Percentiles rank a stretch among this genome's conserved stretches.
phyloP scores from a whole-genome alignment of 1,140 invertebrate genomes.

The Orussus abietinus region DNA sequence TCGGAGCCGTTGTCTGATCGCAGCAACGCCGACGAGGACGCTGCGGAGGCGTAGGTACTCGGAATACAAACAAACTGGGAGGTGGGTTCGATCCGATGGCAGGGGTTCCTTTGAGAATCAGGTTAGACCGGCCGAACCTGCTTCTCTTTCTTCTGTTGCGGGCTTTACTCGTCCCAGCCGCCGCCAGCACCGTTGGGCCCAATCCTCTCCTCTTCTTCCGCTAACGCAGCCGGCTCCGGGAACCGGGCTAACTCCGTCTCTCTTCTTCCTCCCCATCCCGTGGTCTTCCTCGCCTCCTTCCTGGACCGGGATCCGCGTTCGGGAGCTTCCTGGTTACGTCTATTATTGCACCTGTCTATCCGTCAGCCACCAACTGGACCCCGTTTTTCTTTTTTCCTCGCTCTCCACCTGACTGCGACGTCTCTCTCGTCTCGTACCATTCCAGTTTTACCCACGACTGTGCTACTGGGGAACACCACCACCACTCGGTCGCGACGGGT shows the following conservation, averaged over 20 bases:
- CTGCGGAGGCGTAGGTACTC: constrained; percentile 39
- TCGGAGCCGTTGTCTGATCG: too few relatives aligned
- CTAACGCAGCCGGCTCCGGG: too few relatives aligned
- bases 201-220: constrained; percentile 46
- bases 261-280: constrained; percentile 17
- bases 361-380: constrained; percentile 15
- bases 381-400: background rate
- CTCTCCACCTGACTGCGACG: background rate
- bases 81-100: constrained; percentile 50
- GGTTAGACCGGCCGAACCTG: constrained; percentile 56
- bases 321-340: constrained; percentile 38
- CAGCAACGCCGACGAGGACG: constrained; percentile 11
- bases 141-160: constrained; percentile 44
- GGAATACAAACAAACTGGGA: constrained; percentile 49
- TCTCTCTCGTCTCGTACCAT: constrained; percentile 27
- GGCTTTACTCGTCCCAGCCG: constrained; percentile 41
- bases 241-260: too few relatives aligned
- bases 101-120: constrained; percentile 51
- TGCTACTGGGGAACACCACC: too few relatives aligned
- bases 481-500: background rate
- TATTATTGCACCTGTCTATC: constrained; percentile 48
- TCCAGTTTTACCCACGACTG: constrained; percentile 44
- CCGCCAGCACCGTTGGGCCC: too few relatives aligned
- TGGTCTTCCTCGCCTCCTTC: constrained; percentile 38
- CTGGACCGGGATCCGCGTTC: too few relatives aligned